A percentile compares a stretch with the other conserved stretches of the same genome.
phyloP scores from a whole-genome alignment of 2,888 invertebrate genomes.

The Lathronympha strigana region DNA sequence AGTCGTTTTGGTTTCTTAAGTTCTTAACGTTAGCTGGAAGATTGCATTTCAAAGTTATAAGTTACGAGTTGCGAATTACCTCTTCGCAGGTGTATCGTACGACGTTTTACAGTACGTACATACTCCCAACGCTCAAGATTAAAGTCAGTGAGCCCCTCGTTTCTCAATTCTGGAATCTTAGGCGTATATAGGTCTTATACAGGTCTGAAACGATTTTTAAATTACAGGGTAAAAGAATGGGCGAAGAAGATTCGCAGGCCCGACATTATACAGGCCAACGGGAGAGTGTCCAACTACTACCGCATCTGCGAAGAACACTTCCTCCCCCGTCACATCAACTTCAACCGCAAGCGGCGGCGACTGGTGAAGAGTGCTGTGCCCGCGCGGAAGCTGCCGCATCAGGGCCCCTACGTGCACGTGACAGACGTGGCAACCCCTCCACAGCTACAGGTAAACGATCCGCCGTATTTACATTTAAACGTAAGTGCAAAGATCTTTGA shows the following conservation, averaged over 20 bases:
- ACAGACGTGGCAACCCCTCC: not conserved
- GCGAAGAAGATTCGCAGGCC: conserved; percentile 21
- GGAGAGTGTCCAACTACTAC: conserved; percentile 32
- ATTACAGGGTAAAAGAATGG: conserved; percentile 15
- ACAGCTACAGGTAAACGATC: not conserved
- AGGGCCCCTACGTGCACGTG: conserved; percentile 7
- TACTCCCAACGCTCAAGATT: no score
- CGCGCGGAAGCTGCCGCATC: not conserved
- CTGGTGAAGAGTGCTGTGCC: conserved; percentile 16
- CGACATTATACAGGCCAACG: conserved; percentile 12
- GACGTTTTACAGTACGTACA: no score
- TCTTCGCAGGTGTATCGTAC: no score
- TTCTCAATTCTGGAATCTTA: no score
- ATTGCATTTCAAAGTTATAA: no score
- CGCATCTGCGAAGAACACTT: conserved; percentile 37
- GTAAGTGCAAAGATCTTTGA: not conserved
- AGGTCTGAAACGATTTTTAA: no score
- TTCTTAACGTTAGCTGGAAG: no score
- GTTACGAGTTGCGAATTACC: no score
- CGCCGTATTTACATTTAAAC: not conserved
- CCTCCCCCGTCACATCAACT: not conserved
- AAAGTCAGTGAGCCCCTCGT: no score
- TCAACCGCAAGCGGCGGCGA: conserved; percentile 11
- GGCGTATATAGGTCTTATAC: no score
- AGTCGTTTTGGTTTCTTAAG: no score